phyloP scores from a whole-genome alignment of 2,797 vertebrate genomes.

The Thamnophis elegans region DNA sequence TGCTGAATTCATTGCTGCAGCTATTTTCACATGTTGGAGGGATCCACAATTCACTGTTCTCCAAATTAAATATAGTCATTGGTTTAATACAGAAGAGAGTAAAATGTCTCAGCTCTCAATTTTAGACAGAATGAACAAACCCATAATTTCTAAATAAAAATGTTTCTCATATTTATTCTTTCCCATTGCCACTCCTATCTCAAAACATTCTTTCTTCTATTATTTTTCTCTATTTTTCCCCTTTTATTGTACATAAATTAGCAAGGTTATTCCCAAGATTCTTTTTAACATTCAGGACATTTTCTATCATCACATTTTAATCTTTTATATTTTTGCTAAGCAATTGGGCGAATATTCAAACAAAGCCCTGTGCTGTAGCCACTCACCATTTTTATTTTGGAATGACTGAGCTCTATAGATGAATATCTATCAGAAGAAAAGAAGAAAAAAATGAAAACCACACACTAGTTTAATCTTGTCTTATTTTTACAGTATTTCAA shows the following conservation, averaged over 20 bases:
- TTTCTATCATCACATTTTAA: not conserved
- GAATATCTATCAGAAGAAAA: not conserved
- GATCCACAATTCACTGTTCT: not conserved
- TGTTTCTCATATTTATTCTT: not conserved
- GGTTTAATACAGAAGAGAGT: not conserved
- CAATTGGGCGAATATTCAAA: not conserved
- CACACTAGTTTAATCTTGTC: not conserved
- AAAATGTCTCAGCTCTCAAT: not conserved
- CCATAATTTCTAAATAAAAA: not conserved
- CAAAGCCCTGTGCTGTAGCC: not conserved
- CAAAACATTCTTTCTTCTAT: not conserved
- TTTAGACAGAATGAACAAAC: not conserved
- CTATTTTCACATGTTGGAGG: not conserved
- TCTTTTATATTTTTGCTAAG: not conserved
- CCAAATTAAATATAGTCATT: not conserved
- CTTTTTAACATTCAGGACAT: not conserved
- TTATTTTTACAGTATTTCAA: not conserved
- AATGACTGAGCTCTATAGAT: not conserved
- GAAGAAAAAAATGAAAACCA: not conserved
- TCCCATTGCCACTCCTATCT: not conserved
- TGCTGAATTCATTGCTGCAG: not conserved
- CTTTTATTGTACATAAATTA: not conserved
- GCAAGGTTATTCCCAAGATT: not conserved
- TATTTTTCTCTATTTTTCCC: not conserved
- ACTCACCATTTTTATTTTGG: not conserved